Base-by-base conservation (phyloP, 2,113 vertebrate species). In the Marcusenius ussheri region DNA sequence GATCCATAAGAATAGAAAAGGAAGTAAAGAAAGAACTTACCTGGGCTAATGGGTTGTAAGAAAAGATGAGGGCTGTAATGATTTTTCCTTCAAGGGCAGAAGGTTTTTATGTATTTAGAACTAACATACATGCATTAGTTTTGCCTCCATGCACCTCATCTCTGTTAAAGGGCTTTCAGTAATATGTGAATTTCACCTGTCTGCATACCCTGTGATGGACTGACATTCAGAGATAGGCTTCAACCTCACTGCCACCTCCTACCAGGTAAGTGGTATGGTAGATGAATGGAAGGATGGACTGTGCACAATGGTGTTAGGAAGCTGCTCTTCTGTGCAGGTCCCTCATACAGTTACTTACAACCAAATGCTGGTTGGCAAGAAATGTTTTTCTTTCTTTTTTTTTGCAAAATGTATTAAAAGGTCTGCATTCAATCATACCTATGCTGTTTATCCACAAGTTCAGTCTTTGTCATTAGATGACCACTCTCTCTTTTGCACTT, bases 171-270 rank as follows among this genome's bases (percentile, higher is more conserved):
- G n/a, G 10, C 62, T 31, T 31, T 31, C 9, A 70, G 27, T 31
- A 70, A 70, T 70, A 4, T 31, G 10, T 70, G 10, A 27, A 13
- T 70, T 70, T 31, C n/a, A 27, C 62, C 62, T 66, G 10, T 70
- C 62, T 70, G 62, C 13, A 70, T 70, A 70, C 95, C 96, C 93
- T 95, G 95, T 56, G 53, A 56, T 56, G 53, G 19, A 56, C 96
- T 96, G 96, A 96, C 96, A 17, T 24, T 24, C 58, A 66, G 58
- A 66, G 24, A 27, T 62, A 10, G n/a, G 24, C 9, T 66, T 66
- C n/a, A 27, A 27, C 58, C 58, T 66, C 58, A 66, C 58, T 66
- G 58, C 24, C 24, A 66, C 58, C 8, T 66, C 24, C 24, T 66
- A 66, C 58, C 58, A 66, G 58, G n/a, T 66, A 66, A 66, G 58